A percentile compares a stretch with the other conserved stretches of the same genome.
Conservation (phyloP, 2,797 vertebrate genomes). For the Kryptopterus vitreolus region DNA sequence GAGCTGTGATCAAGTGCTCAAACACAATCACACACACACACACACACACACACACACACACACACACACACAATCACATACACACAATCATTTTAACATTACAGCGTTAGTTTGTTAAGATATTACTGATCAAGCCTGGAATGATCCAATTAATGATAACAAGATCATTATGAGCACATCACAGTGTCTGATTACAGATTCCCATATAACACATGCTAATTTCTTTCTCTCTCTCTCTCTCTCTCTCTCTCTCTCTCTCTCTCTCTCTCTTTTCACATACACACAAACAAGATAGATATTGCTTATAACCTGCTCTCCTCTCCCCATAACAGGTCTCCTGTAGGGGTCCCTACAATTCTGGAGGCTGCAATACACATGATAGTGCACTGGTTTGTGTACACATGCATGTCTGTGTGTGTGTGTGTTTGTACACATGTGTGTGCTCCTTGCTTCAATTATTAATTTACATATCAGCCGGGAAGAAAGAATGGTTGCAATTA, state of each 20-base stretch:
- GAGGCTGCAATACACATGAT: neutral
- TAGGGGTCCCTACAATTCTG: neutral
- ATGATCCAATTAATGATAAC: neutral
- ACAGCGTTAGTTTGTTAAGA: neutral
- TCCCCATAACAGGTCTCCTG: neutral
- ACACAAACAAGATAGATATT: neutral
- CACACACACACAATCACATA: neutral
- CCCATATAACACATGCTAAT: neutral
- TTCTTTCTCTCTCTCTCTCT: neutral
- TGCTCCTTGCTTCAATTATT: slow-evolving; percentile 3
- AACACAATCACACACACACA: neutral
- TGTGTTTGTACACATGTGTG: neutral
- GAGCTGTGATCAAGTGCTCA: neutral
- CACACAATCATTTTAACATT: neutral
- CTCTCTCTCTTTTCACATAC: neutral
- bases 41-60: neutral
- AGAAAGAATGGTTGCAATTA: slow-evolving; percentile 41
- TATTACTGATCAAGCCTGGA: neutral
- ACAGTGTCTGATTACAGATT: neutral
- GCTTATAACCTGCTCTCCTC: neutral
- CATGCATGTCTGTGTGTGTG: neutral
- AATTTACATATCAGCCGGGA: slow-evolving; percentile 35
- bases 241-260: neutral
- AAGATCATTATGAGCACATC: neutral
- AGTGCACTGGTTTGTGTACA: neutral